Conservation (phyloP, 2,113 vertebrate genomes). For the Rattus rattus region DNA sequence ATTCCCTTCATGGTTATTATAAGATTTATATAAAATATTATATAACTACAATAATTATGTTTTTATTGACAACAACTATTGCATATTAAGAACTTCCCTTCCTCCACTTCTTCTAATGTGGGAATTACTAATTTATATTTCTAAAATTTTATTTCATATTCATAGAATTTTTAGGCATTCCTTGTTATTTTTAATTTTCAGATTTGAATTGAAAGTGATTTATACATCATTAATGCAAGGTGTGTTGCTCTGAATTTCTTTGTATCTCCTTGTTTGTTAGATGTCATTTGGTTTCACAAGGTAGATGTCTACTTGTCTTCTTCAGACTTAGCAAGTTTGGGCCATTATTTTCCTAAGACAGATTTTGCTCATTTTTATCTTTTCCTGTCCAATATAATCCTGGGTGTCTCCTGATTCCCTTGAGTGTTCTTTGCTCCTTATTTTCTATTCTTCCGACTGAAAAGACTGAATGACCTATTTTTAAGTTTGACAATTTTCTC, state of each 20-base stretch:
- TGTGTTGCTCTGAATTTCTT: background rate
- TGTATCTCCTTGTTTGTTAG: background rate
- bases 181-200: background rate
- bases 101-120: background rate
- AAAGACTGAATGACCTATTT: background rate
- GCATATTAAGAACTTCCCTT: background rate
- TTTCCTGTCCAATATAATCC: background rate
- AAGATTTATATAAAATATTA: background rate
- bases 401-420: background rate
- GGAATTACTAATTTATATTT: background rate
- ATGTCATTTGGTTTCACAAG: background rate
- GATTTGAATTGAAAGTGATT: background rate
- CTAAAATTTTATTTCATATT: background rate
- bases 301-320: background rate
- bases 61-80: too few relatives aligned
- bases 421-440: background rate
- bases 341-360: background rate
- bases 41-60: background rate
- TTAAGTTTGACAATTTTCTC: background rate
- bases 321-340: background rate
- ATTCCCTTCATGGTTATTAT: background rate
- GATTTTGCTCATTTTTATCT: background rate
- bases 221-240: background rate
- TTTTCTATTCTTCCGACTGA: background rate
- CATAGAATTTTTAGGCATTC: background rate